Percentiles rank a stretch among this genome's conserved stretches.
Evolutionary conservation across 2,888 invertebrate species (phyloP).

Genomic region (Leptinotarsa haldemani): DNA sequence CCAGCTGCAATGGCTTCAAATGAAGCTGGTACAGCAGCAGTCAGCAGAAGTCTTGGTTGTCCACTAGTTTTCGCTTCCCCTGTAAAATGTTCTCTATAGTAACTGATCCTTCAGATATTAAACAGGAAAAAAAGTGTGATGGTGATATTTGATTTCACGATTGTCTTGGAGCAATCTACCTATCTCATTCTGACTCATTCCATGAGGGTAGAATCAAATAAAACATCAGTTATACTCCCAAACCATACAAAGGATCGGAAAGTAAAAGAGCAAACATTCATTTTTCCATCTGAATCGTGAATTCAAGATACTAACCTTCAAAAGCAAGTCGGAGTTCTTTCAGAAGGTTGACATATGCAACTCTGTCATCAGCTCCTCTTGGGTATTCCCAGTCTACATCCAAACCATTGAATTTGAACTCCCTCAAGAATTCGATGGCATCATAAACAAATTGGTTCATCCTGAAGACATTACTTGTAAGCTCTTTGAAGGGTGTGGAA

Average conservation of each 20-base stretch:
- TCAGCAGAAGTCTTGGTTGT: slow-evolving; percentile 74
- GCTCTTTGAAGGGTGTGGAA: slow-evolving; percentile 92
- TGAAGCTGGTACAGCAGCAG: slow-evolving; percentile 92
- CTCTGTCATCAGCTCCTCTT: slow-evolving; percentile 87
- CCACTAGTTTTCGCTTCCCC: slow-evolving; percentile 82
- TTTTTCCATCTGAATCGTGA: neutral
- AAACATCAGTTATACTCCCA: too few species aligned
- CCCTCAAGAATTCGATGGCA: slow-evolving; percentile 91
- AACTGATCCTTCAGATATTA: neutral
- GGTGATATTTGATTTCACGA: too few species aligned
- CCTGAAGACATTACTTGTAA: slow-evolving; percentile 90
- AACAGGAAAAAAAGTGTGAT: too few species aligned
- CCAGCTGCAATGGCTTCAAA: slow-evolving; percentile 95
- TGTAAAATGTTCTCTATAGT: slow-evolving; percentile 16
- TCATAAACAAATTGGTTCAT: slow-evolving; percentile 97
- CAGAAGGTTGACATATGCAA: slow-evolving; percentile 85
- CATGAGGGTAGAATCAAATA: too few species aligned
- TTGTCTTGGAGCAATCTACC: too few species aligned
- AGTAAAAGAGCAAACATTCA: neutral
- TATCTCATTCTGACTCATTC: too few species aligned
- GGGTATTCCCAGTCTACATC: slow-evolving; percentile 97
- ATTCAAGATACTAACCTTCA: slow-evolving; percentile 69
- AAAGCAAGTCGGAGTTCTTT: slow-evolving; percentile 91
- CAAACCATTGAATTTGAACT: slow-evolving; percentile 91
- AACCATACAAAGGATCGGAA: too few species aligned